phyloP scores from a whole-genome alignment of 2,888 invertebrate genomes.

The Bellardia pandia region DNA sequence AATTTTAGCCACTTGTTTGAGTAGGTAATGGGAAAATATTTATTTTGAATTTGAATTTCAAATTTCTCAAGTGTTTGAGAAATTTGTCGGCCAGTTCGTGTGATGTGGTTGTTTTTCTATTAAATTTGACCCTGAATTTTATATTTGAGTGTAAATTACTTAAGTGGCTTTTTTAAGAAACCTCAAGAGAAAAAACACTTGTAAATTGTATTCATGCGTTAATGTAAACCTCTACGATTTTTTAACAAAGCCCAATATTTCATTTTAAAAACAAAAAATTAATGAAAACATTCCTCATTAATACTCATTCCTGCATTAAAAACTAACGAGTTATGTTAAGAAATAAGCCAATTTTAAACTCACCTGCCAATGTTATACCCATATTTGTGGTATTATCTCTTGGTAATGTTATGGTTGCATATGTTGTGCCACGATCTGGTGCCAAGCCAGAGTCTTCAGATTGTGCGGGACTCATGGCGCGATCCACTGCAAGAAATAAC shows the following conservation, averaged over 20 bases:
- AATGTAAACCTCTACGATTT: too few species aligned
- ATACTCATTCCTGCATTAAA: too few species aligned
- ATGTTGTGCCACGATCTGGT: constrained; percentile 84
- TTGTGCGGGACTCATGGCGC: constrained; percentile 84
- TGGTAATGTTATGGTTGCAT: constrained; percentile 84
- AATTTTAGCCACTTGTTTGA: constrained; percentile 4
- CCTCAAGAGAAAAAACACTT: not conserved
- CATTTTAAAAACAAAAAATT: too few species aligned
- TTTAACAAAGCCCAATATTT: too few species aligned
- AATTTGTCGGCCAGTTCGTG: constrained; percentile 15
- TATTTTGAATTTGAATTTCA: not conserved
- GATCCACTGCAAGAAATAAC: constrained; percentile 81
- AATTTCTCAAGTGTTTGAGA: constrained; percentile 27
- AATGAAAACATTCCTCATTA: too few species aligned
- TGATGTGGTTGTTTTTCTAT: constrained; percentile 15
- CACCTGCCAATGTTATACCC: constrained; percentile 84
- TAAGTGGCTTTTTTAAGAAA: not conserved
- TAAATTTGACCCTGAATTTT: constrained; percentile 32
- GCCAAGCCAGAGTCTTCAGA: constrained; percentile 84
- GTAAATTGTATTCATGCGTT: too few species aligned
- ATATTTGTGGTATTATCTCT: constrained; percentile 83
- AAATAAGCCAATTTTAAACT: constrained; percentile 62
- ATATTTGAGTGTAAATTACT: not conserved
- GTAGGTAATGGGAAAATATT: not conserved
- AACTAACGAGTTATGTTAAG: too few species aligned